Evolutionary conservation across 2,888 invertebrate genomes (phyloP).

Genomic region (Torymus aiolomorphi): DNA sequence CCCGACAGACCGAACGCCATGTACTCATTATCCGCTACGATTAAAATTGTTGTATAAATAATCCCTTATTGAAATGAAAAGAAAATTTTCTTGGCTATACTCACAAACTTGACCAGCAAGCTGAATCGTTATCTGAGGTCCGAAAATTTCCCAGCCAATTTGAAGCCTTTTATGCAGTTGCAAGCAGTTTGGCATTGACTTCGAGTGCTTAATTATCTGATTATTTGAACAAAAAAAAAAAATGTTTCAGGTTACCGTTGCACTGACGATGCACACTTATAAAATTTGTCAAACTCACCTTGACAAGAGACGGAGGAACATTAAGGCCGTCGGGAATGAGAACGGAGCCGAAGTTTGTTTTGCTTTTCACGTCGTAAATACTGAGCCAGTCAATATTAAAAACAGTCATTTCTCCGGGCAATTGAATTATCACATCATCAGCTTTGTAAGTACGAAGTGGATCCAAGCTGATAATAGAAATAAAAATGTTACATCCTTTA

Average conservation of each 20-base stretch:
- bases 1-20: constrained; percentile 94
- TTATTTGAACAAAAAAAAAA: not conserved
- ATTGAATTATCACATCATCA: constrained; percentile 84
- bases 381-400: constrained; percentile 91
- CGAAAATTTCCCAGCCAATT: constrained; percentile 93
- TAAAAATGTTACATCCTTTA: constrained; percentile 7
- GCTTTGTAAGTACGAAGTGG: constrained; percentile 84
- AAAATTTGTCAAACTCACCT: constrained; percentile 76
- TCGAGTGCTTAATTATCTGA: constrained; percentile 76
- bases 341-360: constrained; percentile 84
- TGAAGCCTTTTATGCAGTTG: constrained; percentile 91
- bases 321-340: constrained; percentile 88
- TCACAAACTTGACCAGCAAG: constrained; percentile 85
- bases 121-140: constrained; percentile 90
- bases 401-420: constrained; percentile 89
- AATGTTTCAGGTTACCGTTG: too few relatives aligned
- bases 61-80: not conserved
- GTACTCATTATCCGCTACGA: constrained; percentile 84
- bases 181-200: constrained; percentile 87
- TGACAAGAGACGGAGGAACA: constrained; percentile 90
- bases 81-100: constrained; percentile 49
- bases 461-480: constrained; percentile 81
- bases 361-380: constrained; percentile 84
- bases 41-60: too few relatives aligned
- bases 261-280: not conserved